These are phyloP conservation scores for Erythrolamprus reginae DNA, from an alignment of 2,113 vertebrate genomes.

Conservation along the genomic window DNA sequence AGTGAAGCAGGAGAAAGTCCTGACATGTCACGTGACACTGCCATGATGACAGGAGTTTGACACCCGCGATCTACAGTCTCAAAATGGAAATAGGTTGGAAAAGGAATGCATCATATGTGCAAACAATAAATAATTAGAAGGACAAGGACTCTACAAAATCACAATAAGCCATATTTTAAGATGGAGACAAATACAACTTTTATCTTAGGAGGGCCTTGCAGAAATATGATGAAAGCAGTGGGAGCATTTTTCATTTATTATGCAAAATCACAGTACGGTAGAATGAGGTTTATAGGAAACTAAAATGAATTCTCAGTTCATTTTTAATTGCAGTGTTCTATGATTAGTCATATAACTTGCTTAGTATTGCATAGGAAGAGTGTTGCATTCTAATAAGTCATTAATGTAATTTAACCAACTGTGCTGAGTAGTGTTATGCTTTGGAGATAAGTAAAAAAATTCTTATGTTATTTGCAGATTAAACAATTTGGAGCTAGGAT, in stretches of 20 bases:
- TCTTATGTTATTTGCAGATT: neutral
- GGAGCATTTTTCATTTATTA: neutral
- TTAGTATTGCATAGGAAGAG: neutral
- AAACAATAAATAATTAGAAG: neutral
- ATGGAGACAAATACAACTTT: neutral
- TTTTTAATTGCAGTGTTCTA: neutral
- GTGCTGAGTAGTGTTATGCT: neutral
- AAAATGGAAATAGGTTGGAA: neutral
- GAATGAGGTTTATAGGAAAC: neutral
- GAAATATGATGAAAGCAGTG: neutral
- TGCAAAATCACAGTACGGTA: neutral
- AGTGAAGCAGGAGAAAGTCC: too few relatives aligned
- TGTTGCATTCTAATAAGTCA: neutral
- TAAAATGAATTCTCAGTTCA: neutral
- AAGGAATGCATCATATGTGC: neutral
- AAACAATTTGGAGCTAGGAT: neutral
- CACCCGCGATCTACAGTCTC: neutral
- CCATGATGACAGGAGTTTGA: too few relatives aligned
- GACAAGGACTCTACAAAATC: neutral
- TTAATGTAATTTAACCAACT: neutral
- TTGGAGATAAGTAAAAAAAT: neutral
- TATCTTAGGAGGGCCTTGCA: neutral
- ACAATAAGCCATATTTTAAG: neutral
- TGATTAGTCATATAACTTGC: neutral
- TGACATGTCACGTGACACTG: too few relatives aligned